Base-by-base conservation (phyloP, 2,113 vertebrate species). In the Rhabdomys dilectus region DNA sequence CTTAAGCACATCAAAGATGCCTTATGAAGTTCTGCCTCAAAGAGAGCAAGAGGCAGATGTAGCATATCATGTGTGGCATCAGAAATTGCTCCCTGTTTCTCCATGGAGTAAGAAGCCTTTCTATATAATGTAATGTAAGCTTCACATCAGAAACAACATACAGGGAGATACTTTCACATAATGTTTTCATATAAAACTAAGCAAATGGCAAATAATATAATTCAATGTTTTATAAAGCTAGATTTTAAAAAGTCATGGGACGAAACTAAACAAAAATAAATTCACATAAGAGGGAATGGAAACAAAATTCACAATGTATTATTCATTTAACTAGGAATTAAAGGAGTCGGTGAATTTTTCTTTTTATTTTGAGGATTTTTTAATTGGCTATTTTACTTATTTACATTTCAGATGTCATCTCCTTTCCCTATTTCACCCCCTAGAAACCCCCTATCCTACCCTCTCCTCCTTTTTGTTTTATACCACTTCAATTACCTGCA, bases 21-120 rank as follows among this genome's bases (percentile, higher is more conserved):
- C 39, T 75, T 96, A 73, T 88, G 45, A 91, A 94, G 22, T 92
- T 96, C 56, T 82, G 42, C 5, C 64, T 95, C 76, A 97, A 92
- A 97, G 86, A 94, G 4, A 78, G 22, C 5, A 51, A 88, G 64
- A 89, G 34, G n/a, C 24, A 97, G 64, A 92, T 96, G 22, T 21
- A 72, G 8, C 90, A 92, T 53, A 11, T 72, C 93, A 76, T 51
- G 60, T 78, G 9, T 22, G 16, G 88, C 56, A 68, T 42, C n/a
- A 93, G 94, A 56, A 60, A 87, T 77, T 90, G 51, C 4, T 94
- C 15, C 36, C 36, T 87, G 26, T 58, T 93, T 96, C 76, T 90
- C 60, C 80, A 26, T 58, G 82, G 58, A 96, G 93, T 36, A 91
- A 96, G 90, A 90, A 96, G 91, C 45, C 26, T 93, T 45, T 76